phyloP scores from a whole-genome alignment of 2,888 invertebrate genomes.

The Ganaspis brasiliensis region DNA sequence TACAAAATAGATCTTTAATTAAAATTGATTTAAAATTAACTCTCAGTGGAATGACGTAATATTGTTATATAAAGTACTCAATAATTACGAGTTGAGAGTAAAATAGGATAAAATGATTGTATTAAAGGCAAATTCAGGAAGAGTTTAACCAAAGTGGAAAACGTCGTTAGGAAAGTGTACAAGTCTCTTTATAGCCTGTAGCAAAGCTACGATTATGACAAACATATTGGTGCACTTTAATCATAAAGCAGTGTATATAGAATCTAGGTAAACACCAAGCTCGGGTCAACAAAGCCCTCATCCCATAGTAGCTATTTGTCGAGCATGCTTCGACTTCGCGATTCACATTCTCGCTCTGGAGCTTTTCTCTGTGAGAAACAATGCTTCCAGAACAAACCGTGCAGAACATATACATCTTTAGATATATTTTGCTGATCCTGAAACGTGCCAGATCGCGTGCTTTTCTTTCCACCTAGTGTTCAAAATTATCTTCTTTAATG shows the following conservation, averaged over 20 bases:
- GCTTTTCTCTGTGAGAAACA: slow-evolving; percentile 18
- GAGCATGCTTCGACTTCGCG: slow-evolving; percentile 40
- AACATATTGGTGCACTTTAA: slow-evolving; percentile 39
- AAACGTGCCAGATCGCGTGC: neutral
- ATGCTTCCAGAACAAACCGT: slow-evolving; percentile 34
- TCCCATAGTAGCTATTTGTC: slow-evolving; percentile 28
- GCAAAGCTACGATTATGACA: slow-evolving; percentile 26
- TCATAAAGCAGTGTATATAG: slow-evolving; percentile 37
- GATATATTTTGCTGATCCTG: slow-evolving; percentile 19
- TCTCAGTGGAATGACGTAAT: neutral
- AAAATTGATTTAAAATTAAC: neutral
- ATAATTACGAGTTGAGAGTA: neutral
- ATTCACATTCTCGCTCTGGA: slow-evolving; percentile 37
- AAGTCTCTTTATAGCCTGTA: slow-evolving; percentile 32
- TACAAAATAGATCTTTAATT: too few relatives aligned
- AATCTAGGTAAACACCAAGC: slow-evolving; percentile 38
- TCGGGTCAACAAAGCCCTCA: slow-evolving; percentile 24
- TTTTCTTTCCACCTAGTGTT: neutral
- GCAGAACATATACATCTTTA: slow-evolving; percentile 6
- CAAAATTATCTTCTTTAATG: neutral
- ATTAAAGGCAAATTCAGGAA: slow-evolving; percentile 11
- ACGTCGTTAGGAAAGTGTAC: slow-evolving; percentile 19
- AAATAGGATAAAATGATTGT: neutral
- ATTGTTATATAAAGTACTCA: neutral
- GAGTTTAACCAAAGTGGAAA: slow-evolving; percentile 34